Conservation (phyloP, 2,888 invertebrate genomes). For the Trypoxylon attenuatum region DNA sequence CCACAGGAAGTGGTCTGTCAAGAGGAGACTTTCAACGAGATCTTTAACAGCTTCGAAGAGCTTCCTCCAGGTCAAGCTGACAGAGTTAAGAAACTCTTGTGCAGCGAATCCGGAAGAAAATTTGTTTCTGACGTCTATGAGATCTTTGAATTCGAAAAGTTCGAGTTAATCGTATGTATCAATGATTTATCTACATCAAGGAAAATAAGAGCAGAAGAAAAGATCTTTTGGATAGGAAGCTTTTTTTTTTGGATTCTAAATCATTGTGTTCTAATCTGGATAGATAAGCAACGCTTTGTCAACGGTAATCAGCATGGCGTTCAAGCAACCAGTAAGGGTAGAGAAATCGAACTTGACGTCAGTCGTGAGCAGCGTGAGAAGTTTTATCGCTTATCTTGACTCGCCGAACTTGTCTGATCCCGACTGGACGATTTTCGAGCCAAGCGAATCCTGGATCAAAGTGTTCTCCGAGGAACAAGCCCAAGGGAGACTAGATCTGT, state of each 20-base stretch:
- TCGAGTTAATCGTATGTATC: slow-evolving; percentile 56
- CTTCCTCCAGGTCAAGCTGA: slow-evolving; percentile 35
- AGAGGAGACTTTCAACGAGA: slow-evolving; percentile 50
- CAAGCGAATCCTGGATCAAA: slow-evolving; percentile 46
- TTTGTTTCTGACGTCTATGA: slow-evolving; percentile 61
- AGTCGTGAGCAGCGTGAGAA: slow-evolving; percentile 49
- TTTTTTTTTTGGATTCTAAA: neutral
- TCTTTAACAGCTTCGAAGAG: slow-evolving; percentile 55
- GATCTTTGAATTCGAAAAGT: slow-evolving; percentile 58
- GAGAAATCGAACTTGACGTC: slow-evolving; percentile 65
- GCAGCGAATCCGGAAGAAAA: slow-evolving; percentile 57
- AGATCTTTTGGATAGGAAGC: neutral
- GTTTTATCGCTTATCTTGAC: slow-evolving; percentile 55
- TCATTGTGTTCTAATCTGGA: neutral
- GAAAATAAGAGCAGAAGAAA: too few relatives aligned
- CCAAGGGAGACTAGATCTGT: slow-evolving; percentile 56
- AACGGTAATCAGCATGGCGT: slow-evolving; percentile 58
- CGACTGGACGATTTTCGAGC: slow-evolving; percentile 54
- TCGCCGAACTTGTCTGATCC: slow-evolving; percentile 39
- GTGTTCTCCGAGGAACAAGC: slow-evolving; percentile 45
- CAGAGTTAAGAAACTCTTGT: slow-evolving; percentile 52
- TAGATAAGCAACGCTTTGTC: slow-evolving; percentile 60
- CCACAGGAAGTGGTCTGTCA: slow-evolving; percentile 56
- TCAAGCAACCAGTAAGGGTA: slow-evolving; percentile 49
- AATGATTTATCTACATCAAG: too few relatives aligned